Base-by-base conservation (phyloP, 2,888 invertebrate species). In the Nowickia ferox region DNA sequence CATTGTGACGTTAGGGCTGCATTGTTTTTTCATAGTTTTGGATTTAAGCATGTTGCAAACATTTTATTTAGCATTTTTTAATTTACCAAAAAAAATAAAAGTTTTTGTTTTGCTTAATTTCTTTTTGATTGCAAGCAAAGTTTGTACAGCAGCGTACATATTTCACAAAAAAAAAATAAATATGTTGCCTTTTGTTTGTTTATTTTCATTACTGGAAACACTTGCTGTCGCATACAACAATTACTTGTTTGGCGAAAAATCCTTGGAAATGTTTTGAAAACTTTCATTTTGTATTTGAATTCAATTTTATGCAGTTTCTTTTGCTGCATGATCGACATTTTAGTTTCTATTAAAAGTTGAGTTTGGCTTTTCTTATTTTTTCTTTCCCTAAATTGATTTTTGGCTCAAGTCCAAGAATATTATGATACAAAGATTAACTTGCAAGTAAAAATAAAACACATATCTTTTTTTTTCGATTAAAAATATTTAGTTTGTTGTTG, bases 341-440 rank as follows among this genome's bases (percentile, higher is more conserved):
- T 30, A 61, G 69, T 66, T 77, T 46, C 51, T 71, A 51, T 71
- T 69, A 55, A 69, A 69, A 59, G 44, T 78, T 69, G 19, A 42
- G 6, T 46, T 63, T 44, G 19, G 44, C 9, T 17, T n/a, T 40
- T 63, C 8, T 63, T 42, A 9, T 61, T 46, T 22, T 15, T 74
- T 61, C 19, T 48, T 61, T 40, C 13, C n/a, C 40, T 40, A 55
- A 69, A 74, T 53, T 74, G 19, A 48, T 71, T 74, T 76, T 68
- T 86, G 86, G 83, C 86, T 51, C 4, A 8, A 40, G 63, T 76
- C 83, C 83, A 86, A 86, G 76, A 69, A 55, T 86, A 80, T 83
- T 79, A 63, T 83, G 65, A 77, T 83, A 83, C 53, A 75, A 0
- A 81, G 44, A 81, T 86, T 86, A 83, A 86, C 86, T 84, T 83